phyloP scores from a whole-genome alignment of 2,888 invertebrate species.

The Rhodophaea formosa region DNA sequence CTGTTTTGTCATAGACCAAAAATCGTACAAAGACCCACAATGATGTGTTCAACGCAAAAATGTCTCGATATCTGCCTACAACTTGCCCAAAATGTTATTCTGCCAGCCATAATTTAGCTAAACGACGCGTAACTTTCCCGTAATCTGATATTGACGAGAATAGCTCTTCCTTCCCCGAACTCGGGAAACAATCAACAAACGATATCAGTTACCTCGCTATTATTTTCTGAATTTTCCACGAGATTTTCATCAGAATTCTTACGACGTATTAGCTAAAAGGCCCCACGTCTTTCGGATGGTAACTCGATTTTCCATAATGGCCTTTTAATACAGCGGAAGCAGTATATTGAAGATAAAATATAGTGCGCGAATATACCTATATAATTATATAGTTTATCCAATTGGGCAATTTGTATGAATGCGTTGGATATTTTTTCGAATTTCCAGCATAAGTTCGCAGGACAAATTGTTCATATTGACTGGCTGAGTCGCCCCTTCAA shows the following conservation, averaged over 20 bases:
- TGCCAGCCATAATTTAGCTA: not conserved
- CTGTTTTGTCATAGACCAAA: too few relatives aligned
- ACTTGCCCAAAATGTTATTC: not conserved
- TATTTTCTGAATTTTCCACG: not conserved
- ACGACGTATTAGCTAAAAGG: not conserved
- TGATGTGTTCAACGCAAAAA: not conserved
- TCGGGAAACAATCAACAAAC: not conserved
- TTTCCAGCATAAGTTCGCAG: too few relatives aligned
- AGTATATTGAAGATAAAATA: too few relatives aligned
- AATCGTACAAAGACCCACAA: too few relatives aligned
- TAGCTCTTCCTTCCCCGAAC: not conserved
- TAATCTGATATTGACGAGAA: not conserved
- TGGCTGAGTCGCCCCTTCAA: too few relatives aligned
- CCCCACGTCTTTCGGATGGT: not conserved
- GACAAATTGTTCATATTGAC: too few relatives aligned
- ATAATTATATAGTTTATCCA: too few relatives aligned
- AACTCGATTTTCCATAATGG: conserved; percentile 4
- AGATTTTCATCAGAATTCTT: not conserved
- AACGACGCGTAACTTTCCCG: not conserved
- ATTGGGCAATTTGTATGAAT: too few relatives aligned
- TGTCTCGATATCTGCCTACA: not conserved
- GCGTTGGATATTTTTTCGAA: too few relatives aligned
- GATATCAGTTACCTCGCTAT: not conserved
- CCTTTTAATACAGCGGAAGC: not conserved
- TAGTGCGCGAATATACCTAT: too few relatives aligned